These are phyloP conservation scores for Trigoniulus corallinus DNA, from an alignment of 1,140 invertebrate species.

Conservation along the genomic window DNA sequence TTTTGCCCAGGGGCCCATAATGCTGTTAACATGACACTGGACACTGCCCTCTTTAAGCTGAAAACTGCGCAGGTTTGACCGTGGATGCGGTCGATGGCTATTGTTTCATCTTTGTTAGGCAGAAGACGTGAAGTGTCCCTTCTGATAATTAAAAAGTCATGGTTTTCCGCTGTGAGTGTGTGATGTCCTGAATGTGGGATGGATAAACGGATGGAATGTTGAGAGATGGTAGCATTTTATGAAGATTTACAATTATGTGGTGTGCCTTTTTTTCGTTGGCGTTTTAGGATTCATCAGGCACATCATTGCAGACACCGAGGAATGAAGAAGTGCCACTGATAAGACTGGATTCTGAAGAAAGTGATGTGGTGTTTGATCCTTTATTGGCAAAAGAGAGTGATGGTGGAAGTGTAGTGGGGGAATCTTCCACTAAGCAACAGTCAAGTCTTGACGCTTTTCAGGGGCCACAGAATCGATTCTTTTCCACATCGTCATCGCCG, in stretches of 20 bases:
- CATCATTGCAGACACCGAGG: not conserved
- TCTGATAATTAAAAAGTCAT: not conserved
- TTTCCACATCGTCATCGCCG: no score
- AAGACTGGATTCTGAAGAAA: not conserved
- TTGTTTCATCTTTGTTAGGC: no score
- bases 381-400: not conserved
- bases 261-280: not conserved
- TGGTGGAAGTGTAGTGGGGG: not conserved
- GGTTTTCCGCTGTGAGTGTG: not conserved
- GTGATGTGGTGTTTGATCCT: not conserved
- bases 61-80: no score
- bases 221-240: not conserved
- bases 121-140: no score
- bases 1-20: no score
- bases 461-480: not conserved
- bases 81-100: no score
- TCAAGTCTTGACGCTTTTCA: not conserved
- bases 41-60: no score
- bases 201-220: not conserved
- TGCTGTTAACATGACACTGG: no score
- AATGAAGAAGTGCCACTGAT: not conserved
- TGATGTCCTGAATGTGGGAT: no score
- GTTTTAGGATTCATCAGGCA: not conserved
- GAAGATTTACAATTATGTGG: not conserved
- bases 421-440: not conserved